Conservation (phyloP, 2,888 invertebrate genomes). For the Hyalella azteca region DNA sequence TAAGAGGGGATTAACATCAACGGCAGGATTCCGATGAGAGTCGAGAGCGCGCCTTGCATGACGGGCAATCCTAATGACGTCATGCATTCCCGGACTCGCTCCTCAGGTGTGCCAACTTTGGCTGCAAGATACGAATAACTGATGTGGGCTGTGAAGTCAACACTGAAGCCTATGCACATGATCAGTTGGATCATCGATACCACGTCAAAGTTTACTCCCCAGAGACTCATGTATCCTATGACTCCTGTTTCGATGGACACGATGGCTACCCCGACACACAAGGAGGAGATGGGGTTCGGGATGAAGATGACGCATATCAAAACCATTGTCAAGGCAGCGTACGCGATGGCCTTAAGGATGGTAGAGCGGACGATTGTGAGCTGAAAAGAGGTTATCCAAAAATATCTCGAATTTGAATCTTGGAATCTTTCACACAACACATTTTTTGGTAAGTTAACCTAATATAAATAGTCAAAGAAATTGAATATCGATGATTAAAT, state of each 20-base stretch:
- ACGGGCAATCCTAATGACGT: slow-evolving; percentile 65
- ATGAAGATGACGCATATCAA: slow-evolving; percentile 90
- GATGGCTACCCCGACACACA: slow-evolving; percentile 95
- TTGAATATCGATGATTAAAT: too few relatives aligned
- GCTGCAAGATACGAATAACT: slow-evolving; percentile 65
- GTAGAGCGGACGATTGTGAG: slow-evolving; percentile 87
- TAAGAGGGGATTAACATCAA: slow-evolving; percentile 89
- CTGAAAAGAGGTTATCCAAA: too few relatives aligned
- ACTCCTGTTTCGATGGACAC: slow-evolving; percentile 93
- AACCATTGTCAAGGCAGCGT: slow-evolving; percentile 93
- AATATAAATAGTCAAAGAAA: not conserved
- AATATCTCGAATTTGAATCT: not conserved
- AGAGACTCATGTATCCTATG: slow-evolving; percentile 93
- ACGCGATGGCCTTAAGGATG: slow-evolving; percentile 85
- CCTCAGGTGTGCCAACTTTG: slow-evolving; percentile 49
- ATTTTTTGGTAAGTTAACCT: too few relatives aligned
- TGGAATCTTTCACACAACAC: too few relatives aligned
- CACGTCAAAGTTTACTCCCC: slow-evolving; percentile 92
- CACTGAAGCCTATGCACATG: slow-evolving; percentile 79
- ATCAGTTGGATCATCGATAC: slow-evolving; percentile 97
- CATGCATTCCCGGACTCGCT: slow-evolving; percentile 62
- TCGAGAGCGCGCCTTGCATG: slow-evolving; percentile 87
- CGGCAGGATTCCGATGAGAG: slow-evolving; percentile 86
- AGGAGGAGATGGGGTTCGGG: slow-evolving; percentile 85
- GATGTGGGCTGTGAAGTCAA: slow-evolving; percentile 63